Evolutionary conservation across 2,113 vertebrate genomes (phyloP), one percentile per base, ranked within the genome.

Genomic region (Perognathus longimembris): DNA sequence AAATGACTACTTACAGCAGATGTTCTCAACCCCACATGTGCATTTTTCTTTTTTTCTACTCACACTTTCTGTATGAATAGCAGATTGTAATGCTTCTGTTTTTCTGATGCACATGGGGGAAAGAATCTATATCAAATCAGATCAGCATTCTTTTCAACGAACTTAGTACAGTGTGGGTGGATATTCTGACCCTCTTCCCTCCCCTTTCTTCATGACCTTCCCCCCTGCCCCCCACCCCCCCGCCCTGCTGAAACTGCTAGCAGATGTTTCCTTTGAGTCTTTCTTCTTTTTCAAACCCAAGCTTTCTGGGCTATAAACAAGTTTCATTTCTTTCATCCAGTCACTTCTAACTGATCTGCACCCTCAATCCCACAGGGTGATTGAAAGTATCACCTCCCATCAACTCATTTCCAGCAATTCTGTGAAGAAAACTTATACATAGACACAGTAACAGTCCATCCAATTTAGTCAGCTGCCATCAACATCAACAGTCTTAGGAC

Each of bases 21-120:
- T 98, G 98, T 97, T 98, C 95, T 94, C 95, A 96, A 93, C 89
- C 96, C 97, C 97, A 97, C 96, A 96, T 71, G 95, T 96, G 97
- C 94, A 63, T 97, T 96, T 92, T 94, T 93, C 0, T 92, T 95
- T 97, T 32, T 95, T 90, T 94, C 96, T 96, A 94, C 97, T 98
- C 96, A 97, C 96, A 97, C 97, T 97, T 97, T 97, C 97, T 96
- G 92, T 69, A 97, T 95, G 97, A 97, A 97, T 95, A 97, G 96
- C 90, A 97, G 90, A 95, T 94, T 97, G 83, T 80, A 88, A 78
- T 73, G 97, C 95, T 97, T 97, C 97, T 97, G 95, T 95, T 96
- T 96, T 88, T 96, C 96, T 96, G 74, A 92, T 95, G 93, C 93
- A 91, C 42, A 83, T 54, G 50, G 59, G 90, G 78, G 85, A 88